Evolutionary conservation across 2,888 invertebrate genomes (phyloP).

Genomic region (Harpalus rufipes): DNA sequence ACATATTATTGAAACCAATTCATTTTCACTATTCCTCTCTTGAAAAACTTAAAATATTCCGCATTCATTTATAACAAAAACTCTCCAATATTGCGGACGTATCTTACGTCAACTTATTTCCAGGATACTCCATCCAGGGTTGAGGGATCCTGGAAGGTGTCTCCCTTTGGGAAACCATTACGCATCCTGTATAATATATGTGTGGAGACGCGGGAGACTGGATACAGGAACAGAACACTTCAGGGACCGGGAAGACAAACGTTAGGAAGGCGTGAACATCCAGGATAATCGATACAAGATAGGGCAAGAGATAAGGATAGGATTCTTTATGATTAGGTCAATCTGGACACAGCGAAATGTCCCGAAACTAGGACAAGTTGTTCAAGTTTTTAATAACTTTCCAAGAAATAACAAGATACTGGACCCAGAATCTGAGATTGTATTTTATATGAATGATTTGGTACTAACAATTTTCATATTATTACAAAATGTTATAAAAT

Average conservation of each 20-base stretch:
- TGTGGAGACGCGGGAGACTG: conserved; percentile 51
- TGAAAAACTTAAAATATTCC: background rate
- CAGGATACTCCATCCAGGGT: background rate
- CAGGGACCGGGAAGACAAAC: conserved; percentile 61
- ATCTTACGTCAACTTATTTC: background rate
- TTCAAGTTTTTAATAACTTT: background rate
- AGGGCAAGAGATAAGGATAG: background rate
- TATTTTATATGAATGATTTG: too few species aligned
- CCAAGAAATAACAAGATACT: background rate
- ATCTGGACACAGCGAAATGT: background rate
- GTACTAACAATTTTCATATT: too few species aligned
- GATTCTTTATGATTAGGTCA: conserved; percentile 2
- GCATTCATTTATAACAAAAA: conserved; percentile 48
- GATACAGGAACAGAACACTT: conserved; percentile 56
- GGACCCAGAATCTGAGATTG: too few species aligned
- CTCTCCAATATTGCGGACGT: background rate
- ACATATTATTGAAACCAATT: too few species aligned
- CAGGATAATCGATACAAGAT: conserved; percentile 12
- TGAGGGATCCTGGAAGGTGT: background rate
- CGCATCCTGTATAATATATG: conserved; percentile 65
- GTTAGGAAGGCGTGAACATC: conserved; percentile 36
- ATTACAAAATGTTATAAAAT: too few species aligned
- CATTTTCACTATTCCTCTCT: too few species aligned
- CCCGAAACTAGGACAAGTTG: background rate
- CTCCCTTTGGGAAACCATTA: conserved; percentile 63